phyloP scores from a whole-genome alignment of 2,888 invertebrate genomes.

The Exephanes ischioxanthus region DNA sequence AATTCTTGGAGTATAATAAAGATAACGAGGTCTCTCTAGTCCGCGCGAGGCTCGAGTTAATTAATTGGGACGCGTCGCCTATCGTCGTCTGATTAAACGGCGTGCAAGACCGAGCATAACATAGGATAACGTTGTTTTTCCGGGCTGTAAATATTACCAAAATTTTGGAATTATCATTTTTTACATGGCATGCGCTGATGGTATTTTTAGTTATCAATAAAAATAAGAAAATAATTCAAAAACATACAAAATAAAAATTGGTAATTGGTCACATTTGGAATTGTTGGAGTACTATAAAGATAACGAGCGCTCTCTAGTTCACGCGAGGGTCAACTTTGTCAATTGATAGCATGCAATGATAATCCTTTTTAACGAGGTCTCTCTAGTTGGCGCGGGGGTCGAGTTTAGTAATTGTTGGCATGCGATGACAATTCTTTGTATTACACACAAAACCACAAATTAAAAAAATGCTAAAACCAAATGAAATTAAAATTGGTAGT shows the following conservation, averaged over 20 bases:
- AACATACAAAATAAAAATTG: background rate
- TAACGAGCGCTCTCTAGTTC: background rate
- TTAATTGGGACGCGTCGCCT: slow-evolving; percentile 21
- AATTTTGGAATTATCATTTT: slow-evolving; percentile 79
- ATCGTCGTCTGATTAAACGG: background rate
- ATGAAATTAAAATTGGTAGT: background rate
- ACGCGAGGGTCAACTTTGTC: slow-evolving; percentile 72
- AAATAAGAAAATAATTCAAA: background rate
- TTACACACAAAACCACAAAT: no score
- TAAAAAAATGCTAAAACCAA: background rate
- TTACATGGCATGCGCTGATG: no score
- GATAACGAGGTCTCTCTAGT: background rate
- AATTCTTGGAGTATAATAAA: slow-evolving; percentile 9
- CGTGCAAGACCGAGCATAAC: background rate
- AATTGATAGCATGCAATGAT: slow-evolving; percentile 5
- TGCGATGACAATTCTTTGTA: no score
- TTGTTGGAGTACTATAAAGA: background rate
- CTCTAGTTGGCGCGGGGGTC: no score
- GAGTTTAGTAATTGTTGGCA: no score
- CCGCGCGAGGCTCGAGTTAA: background rate
- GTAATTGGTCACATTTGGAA: background rate
- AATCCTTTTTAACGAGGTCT: slow-evolving; percentile 4
- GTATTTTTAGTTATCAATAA: no score
- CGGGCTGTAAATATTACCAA: slow-evolving; percentile 81
- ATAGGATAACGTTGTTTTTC: slow-evolving; percentile 11